Base-by-base conservation (phyloP, 2,113 vertebrate genomes). In the Eonycteris spelaea region DNA sequence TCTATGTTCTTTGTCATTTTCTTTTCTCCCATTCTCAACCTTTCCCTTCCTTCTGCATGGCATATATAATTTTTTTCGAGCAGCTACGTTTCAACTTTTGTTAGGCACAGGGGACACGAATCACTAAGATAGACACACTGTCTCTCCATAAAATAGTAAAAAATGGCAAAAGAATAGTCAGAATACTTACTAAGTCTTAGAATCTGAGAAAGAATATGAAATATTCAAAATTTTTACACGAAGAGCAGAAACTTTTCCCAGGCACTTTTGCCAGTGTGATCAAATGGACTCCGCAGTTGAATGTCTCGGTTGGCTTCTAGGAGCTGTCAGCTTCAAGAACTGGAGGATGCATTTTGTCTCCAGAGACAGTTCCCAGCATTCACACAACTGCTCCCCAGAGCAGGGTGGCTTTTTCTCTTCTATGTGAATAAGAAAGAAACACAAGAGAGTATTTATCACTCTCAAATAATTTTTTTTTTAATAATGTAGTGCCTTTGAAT, bases 231-330 rank as follows among this genome's bases (percentile, higher is more conserved):
- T 86, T 92, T 94, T 53, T 65, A 40, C n/a, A 28, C 1, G 1
- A 87, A 95, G 84, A 94, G 40, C 51, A 90, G 68, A 65, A 95
- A 96, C 51, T 65, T 95, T 96, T 70, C 74, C 61, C 70, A 40
- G 61, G 77, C 26, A 18, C 30, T 51, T 65, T 74, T 95, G 96
- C 75, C 77, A 75, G 3, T 67, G 38, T 61, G 88, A 84, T 96
- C 94, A 91, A 75, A 90, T 96, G n/a, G 83, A 65, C 33, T 70
- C 55, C 33, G 90, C 75, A 35, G 40, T 35, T 4, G 28, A 55
- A 51, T 70, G 43, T 93, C 55, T 93, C 79, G 2, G 16, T 15
- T 45, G 90, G 82, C 73, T 95, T 65, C 63, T 10, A 55, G 48
- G 40, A 91, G 10, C 85, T 96, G 93, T 95, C 89, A 77, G 38